Evolutionary conservation across 2,888 invertebrate genomes (phyloP), one percentile per base, ranked within the genome.

Genomic region (Limulus polyphemus): DNA sequence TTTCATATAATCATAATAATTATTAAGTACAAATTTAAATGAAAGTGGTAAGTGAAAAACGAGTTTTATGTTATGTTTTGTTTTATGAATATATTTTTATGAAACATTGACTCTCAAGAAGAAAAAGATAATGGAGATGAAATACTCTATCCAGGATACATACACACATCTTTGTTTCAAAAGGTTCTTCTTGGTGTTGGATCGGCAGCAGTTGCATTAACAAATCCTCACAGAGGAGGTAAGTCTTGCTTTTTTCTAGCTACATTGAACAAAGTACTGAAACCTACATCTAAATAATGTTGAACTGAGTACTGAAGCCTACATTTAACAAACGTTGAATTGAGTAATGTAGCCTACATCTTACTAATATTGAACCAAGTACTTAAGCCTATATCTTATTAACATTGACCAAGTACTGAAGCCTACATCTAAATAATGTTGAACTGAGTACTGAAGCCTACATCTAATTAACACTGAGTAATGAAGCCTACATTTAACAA

Each of bases 121-220:
- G n/a, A n/a, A n/a, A n/a, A n/a, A n/a, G 32, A 32, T 32, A 32
- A 32, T 32, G 32, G 7, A 32, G 32, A n/a, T n/a, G n/a, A 32
- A 46, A 49, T 48, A 46, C 57, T 71, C 32, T 74, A 74, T 61
- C 61, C 73, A 5, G 74, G 71, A 3, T 79, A 79, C 67, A 77
- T 78, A 55, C 74, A 74, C 2, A 78, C 78, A 32, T 69, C 75
- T 10, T 10, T 68, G 11, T 81, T 93, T 70, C 97, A 99, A 79
- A 88, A 83, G 75, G 74, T 82, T 1, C 71, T 92, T 13, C 79
- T 99, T 50, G 81, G 87, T 14, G 79, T 84, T n/a, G 97, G 97
- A 11, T 90, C 95, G n/a, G 90, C 93, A 17, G 78, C 85, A 47
- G 81, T 90, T 60, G 84, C 93, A 0, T 77, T 98, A 55, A 72